These are phyloP conservation scores for Cephalopachus bancanus DNA, from an alignment of 2,797 vertebrate species.

Conservation along the genomic window DNA sequence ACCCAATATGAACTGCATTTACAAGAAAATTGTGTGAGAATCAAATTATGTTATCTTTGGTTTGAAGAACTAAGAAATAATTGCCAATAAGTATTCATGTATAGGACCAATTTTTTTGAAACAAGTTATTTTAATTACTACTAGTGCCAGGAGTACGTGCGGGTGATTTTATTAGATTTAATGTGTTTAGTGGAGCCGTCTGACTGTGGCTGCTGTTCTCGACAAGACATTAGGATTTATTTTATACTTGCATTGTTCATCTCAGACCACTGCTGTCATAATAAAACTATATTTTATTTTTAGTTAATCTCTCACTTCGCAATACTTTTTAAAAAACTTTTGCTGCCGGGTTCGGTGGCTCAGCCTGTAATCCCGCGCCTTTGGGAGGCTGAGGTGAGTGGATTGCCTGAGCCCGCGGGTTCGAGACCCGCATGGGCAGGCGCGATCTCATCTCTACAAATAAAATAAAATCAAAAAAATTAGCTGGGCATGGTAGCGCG, in stretches of 20 bases:
- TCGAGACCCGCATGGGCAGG: too few species aligned
- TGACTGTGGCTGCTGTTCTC: constrained; percentile 87
- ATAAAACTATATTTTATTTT: constrained; percentile 78
- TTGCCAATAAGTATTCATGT: constrained; percentile 93
- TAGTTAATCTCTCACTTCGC: constrained; percentile 77
- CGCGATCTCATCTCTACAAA: too few species aligned
- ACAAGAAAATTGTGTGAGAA: constrained; percentile 91
- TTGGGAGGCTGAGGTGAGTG: too few species aligned
- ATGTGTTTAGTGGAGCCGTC: constrained; percentile 88
- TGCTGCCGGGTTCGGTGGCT: not conserved
- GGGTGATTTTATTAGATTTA: constrained; percentile 90
- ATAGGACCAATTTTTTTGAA: constrained; percentile 89
- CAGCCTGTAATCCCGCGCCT: too few species aligned
- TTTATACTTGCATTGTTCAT: constrained; percentile 81
- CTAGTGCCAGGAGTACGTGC: constrained; percentile 89
- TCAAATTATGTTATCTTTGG: constrained; percentile 91
- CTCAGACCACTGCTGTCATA: constrained; percentile 55
- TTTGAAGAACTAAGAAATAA: constrained; percentile 92
- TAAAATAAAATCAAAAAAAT: too few species aligned
- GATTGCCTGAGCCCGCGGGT: too few species aligned
- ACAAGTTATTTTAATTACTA: constrained; percentile 92
- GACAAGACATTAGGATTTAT: constrained; percentile 85
- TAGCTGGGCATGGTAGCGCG: too few species aligned
- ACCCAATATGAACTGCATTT: constrained; percentile 88
- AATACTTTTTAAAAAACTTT: constrained; percentile 65